Evolutionary conservation across 2,113 vertebrate genomes (phyloP), one percentile per base, ranked within the genome.

Genomic region (Strix uralensis): DNA sequence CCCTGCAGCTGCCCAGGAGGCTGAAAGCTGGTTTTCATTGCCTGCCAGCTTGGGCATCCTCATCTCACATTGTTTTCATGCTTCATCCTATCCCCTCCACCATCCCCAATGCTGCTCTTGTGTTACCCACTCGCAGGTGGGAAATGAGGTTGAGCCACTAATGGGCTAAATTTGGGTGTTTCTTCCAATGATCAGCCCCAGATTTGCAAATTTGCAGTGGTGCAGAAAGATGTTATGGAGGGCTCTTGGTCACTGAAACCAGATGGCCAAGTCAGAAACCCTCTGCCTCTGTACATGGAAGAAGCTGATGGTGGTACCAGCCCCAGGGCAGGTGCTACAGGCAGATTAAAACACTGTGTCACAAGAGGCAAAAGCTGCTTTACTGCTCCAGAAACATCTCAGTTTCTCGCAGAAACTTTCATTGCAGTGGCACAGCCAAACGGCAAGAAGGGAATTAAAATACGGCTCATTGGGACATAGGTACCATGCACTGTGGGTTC

Each of bases 1-100:
- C 7, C 4, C 14, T 49, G 46, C 1, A 0, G 36, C 55, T 3
- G 0, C 44, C 47, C 13, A 1, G 22, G 44, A 32, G 61, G n/a
- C 40, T 15, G 1, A 23, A 91, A 83, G 17, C 22, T 36, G 57
- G 8, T 36, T 80, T 73, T 77, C 29, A 36, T 72, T 2, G 0
- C 40, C 61, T 46, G 19, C 11, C 11, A 3, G 46, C 18, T 42
- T 57, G 30, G 55, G 29, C 81, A 9, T 87, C 89, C 38, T 74
- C 11, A 0, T 40, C 52, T 81, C 29, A 7, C 5, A 1, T 25
- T 57, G 10, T 84, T 86, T 81, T 44, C 71, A 40, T 1, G 0
- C 19, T 66, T 86, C 44, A 10, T 84, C 42, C 23, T 58, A 79
- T 9, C 29, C 8, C 11, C 9, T 2, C 7, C 44, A 4, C 44